phyloP scores from a whole-genome alignment of 64 coral and sea anemone species.

The Montipora foliosa region DNA sequence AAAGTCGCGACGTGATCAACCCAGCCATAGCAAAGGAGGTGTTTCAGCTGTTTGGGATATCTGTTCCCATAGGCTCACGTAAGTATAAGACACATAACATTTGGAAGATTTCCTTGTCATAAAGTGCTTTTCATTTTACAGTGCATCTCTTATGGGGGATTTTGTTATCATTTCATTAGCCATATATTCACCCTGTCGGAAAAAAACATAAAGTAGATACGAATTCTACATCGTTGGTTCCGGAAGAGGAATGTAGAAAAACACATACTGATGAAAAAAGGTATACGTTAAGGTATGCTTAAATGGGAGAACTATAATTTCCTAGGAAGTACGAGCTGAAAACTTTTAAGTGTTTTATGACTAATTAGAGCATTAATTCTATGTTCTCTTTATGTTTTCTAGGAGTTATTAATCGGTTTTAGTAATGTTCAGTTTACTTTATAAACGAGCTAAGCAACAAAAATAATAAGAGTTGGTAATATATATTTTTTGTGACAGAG shows the following conservation, averaged over 20 bases:
- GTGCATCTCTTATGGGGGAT: neutral
- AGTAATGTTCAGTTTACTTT: constrained; percentile 5
- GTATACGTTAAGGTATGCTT: neutral
- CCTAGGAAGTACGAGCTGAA: constrained; percentile 9
- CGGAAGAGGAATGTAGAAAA: constrained; percentile 3
- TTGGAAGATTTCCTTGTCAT: neutral
- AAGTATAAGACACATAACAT: constrained; percentile 34
- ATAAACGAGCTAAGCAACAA: constrained; percentile 4
- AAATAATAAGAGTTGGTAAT: neutral
- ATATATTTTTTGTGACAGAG: constrained; percentile 9
- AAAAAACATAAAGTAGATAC: neutral
- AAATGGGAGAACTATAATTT: constrained; percentile 14
- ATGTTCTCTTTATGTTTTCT: neutral
- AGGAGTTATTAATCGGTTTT: neutral
- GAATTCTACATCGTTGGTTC: neutral
- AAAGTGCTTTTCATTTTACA: neutral
- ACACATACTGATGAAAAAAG: neutral
- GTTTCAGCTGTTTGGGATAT: too few relatives aligned
- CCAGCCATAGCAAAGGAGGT: too few relatives aligned
- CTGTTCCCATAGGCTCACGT: constrained; percentile 45
- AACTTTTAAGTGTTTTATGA: neutral
- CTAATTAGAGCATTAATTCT: neutral
- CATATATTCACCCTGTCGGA: neutral
- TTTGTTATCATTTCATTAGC: neutral
- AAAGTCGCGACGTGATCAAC: constrained; percentile 1